These are phyloP conservation scores for Octopus bimaculoides DNA, from an alignment of 1,140 invertebrate genomes.

Conservation along the genomic window DNA sequence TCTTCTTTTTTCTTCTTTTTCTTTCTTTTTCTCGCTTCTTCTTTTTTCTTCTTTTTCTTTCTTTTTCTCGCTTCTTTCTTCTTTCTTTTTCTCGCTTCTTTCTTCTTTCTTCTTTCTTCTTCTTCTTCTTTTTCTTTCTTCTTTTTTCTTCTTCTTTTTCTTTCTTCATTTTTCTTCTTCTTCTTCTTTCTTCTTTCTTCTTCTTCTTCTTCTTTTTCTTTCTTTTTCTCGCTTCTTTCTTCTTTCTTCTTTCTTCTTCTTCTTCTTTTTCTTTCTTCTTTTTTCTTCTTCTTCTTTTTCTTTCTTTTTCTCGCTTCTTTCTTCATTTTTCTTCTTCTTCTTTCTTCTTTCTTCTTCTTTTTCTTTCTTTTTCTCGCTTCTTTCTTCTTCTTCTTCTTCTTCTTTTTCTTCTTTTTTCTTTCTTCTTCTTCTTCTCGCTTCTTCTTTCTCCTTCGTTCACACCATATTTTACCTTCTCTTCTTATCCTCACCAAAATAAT, in stretches of 20 bases:
- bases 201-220: neutral
- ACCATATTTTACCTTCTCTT: neutral
- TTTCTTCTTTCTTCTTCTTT: neutral
- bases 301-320: neutral
- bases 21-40: neutral
- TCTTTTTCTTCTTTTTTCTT: neutral
- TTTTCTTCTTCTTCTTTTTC: neutral
- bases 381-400: conserved; percentile 8
- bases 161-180: neutral
- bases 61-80: neutral
- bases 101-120: neutral
- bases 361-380: conserved; percentile 14
- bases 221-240: neutral
- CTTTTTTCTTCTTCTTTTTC: neutral
- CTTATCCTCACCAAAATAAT: no score
- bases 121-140: neutral
- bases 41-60: neutral
- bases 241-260: neutral
- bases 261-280: conserved; percentile 13
- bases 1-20: conserved; percentile 1
- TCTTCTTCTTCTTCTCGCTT: conserved; percentile 10
- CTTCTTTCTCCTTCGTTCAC: conserved; percentile 12
- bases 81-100: conserved; percentile 4
- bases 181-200: conserved; percentile 5
- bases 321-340: neutral